Evolutionary conservation across 2,797 vertebrate species (phyloP).

Genomic region (Channa striata): DNA sequence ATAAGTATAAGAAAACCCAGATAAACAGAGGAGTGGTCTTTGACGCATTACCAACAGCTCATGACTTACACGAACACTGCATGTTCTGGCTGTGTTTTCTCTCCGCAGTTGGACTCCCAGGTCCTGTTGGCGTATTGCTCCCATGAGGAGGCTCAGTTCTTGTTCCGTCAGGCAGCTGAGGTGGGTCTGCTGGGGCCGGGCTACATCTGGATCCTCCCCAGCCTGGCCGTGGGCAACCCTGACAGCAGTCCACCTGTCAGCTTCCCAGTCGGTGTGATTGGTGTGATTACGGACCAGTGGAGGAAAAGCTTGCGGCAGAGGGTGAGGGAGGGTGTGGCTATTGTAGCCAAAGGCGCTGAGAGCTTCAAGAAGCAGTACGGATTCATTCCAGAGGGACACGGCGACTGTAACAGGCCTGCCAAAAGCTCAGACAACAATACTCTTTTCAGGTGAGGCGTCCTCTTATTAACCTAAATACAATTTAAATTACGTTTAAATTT

Average conservation of each 20-base stretch:
- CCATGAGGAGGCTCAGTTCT: slow-evolving; percentile 92
- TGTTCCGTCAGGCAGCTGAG: slow-evolving; percentile 90
- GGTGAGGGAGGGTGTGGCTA: slow-evolving; percentile 95
- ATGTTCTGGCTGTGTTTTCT: slow-evolving; percentile 9
- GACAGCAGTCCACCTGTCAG: slow-evolving; percentile 88
- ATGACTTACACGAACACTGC: not conserved
- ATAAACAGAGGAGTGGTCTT: no score
- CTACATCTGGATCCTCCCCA: slow-evolving; percentile 96
- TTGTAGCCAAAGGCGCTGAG: slow-evolving; percentile 92
- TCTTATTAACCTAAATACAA: not conserved
- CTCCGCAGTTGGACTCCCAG: slow-evolving; percentile 88
- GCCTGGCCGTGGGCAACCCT: slow-evolving; percentile 92
- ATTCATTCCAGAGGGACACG: slow-evolving; percentile 88
- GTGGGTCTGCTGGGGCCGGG: slow-evolving; percentile 93
- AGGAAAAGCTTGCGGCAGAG: slow-evolving; percentile 94
- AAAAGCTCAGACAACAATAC: slow-evolving; percentile 83
- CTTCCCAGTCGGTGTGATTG: slow-evolving; percentile 95
- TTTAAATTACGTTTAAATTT: not conserved
- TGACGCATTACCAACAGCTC: not conserved
- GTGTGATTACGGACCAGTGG: slow-evolving; percentile 96
- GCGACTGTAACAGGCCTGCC: slow-evolving; percentile 85
- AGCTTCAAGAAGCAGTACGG: slow-evolving; percentile 89
- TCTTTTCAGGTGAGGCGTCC: slow-evolving; percentile 89
- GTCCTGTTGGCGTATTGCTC: slow-evolving; percentile 97
- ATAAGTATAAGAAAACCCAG: no score